Evolutionary conservation across 2,888 invertebrate genomes (phyloP), one percentile per base, ranked within the genome.

Genomic region (Xanthia icteritia): DNA sequence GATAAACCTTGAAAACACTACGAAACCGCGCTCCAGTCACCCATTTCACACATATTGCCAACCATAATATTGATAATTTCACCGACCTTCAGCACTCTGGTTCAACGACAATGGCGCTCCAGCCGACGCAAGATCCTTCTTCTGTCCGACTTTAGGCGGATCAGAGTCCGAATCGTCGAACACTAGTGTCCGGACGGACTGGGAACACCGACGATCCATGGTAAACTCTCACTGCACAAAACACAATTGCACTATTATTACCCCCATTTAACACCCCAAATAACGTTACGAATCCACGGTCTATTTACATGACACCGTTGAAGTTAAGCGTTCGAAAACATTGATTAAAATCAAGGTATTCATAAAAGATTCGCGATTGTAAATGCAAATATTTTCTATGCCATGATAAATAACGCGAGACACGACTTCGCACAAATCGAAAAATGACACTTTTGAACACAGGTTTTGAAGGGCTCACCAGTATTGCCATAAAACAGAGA

Each of bases 111-210:
- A 91, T 56, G 95, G 95, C 60, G 92, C 94, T 82, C 90, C 94
- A 75, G 94, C 91, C 75, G 94, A 91, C 70, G 91, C 87, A 83
- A 95, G 89, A 82, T 95, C 95, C 89, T 96, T 96, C 87, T 95
- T 96, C 93, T 92, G 94, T 68, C 91, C 94, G 88, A 90, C 88
- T 92, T 96, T 96, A 86, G 95, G 94, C 85, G 90, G 92, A 89
- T 97, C 97, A 77, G 97, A 96, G 91, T 98, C 97, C 72, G 97
- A 97, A 94, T 98, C 98, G 93, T 98, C 98, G 92, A 98, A 98
- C 89, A 98, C 97, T 89, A 98, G 97, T 88, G 98, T 98, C 93
- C 98, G 97, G 74, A 98, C 98, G 83, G 98, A 98, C 94, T 98
- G 97, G 77, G 97, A 97, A 89, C 97, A 97, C 91, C 97, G 97